Evolutionary conservation across 2,113 vertebrate species (phyloP).

Genomic region (Hippocampus abdominalis): DNA sequence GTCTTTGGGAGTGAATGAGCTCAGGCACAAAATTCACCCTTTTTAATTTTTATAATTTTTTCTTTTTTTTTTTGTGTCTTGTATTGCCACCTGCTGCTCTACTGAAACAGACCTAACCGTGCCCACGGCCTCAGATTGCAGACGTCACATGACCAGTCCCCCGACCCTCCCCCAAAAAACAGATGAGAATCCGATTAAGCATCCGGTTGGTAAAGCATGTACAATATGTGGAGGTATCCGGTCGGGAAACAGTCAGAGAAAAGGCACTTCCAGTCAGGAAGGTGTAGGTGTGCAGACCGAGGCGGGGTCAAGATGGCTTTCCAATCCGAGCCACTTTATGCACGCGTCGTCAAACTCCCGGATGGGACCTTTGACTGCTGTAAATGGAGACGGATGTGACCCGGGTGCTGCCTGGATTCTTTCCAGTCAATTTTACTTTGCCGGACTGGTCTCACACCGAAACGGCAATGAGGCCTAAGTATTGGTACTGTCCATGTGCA

Average conservation of each 20-base stretch:
- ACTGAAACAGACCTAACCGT: too few relatives aligned
- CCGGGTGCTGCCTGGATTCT: slow-evolving; percentile 5
- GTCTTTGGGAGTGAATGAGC: too few relatives aligned
- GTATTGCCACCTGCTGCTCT: too few relatives aligned
- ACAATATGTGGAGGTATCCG: slow-evolving; percentile 14
- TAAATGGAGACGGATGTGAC: slow-evolving; percentile 43
- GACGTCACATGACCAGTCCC: too few relatives aligned
- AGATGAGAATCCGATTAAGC: slow-evolving; percentile 24
- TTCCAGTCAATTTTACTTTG: slow-evolving; percentile 23
- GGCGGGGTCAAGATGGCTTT: slow-evolving; percentile 59
- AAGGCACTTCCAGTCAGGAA: slow-evolving; percentile 33
- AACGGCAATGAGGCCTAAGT: not conserved
- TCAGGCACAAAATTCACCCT: too few relatives aligned
- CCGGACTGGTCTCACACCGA: too few relatives aligned
- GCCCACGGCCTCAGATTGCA: too few relatives aligned
- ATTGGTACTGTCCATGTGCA: not conserved
- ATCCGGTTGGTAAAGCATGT: slow-evolving; percentile 32
- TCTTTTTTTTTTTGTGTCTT: too few relatives aligned
- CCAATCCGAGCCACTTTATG: slow-evolving; percentile 59
- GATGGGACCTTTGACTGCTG: slow-evolving; percentile 14
- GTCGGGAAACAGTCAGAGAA: not conserved
- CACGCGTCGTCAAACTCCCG: slow-evolving; percentile 41
- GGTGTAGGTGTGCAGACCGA: slow-evolving; percentile 35
- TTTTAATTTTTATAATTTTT: too few relatives aligned
- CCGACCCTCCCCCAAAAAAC: too few relatives aligned